Base-by-base conservation (phyloP, 2,888 invertebrate species). In the Cryptus viduatorius region DNA sequence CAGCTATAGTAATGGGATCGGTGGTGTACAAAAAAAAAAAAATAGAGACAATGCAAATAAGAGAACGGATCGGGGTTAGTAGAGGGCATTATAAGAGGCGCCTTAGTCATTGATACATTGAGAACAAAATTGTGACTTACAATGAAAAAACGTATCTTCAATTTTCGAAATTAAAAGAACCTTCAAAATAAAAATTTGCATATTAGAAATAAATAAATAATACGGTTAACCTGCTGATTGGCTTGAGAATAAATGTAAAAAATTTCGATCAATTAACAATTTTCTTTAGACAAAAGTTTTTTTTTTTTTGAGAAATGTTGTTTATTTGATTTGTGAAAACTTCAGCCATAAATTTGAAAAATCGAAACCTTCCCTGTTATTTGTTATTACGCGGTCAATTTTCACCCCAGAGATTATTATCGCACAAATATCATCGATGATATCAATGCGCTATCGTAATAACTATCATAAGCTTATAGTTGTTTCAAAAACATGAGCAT, bases 401-500 rank as follows among this genome's bases (percentile, higher is more conserved):
- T 4, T 8, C 7, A 10, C 14, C n/a, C 24, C 46, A 46, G 16
- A 44, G 0, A 19, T 7, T n/a, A 24, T 53, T 24, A 72, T 73
- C 46, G 56, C 8, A 3, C 12, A 3, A 16, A 50, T 46, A 61
- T 56, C 29, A 56, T 65, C 19, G 37, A 19, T 50, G 78, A 46
- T 16, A 79, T 64, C 12, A 67, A 7, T 24, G 42, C 10, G 44
- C 29, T 44, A 37, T 5, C 12, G 42, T 64, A 29, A 46, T 31
- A 53, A 61, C 42, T 64, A 59, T 42, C 53, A 78, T 64, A 42
- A 78, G 10, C 37, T 4, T 59, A 29, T 71, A 29, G 59, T 73
- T 73, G 73, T 78, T 78, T 78, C 84, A 78, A 84, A 78, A 82
- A 82, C 65, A 68, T 19, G 68, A 84, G 73, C 82, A 69, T 81